Evolutionary conservation across 1,140 invertebrate genomes (phyloP).

Genomic region (Schlechtendalia chinensis): DNA sequence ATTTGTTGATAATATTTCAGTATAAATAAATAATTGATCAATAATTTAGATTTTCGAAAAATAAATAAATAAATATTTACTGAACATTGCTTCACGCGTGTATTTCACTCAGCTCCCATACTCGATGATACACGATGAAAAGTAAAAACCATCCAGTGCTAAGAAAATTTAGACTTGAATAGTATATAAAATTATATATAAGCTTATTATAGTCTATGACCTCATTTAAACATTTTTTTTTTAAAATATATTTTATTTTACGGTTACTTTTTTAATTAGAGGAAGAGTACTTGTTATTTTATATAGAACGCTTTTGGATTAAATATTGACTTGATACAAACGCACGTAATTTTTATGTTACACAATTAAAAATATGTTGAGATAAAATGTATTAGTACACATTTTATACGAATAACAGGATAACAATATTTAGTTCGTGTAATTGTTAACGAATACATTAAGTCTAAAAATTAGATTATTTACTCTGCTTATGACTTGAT

Average conservation of each 20-base stretch:
- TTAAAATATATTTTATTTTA: conserved; percentile 14
- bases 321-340: background rate
- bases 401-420: no score
- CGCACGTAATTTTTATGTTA: background rate
- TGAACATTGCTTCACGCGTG: background rate
- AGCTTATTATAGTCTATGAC: conserved; percentile 17
- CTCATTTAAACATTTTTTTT: conserved; percentile 10
- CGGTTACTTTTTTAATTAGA: background rate
- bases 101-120: background rate
- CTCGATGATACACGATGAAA: background rate
- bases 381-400: no score
- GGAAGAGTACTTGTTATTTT: conserved; percentile 3
- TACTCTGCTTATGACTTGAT: no score
- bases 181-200: background rate
- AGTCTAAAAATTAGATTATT: no score
- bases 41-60: background rate
- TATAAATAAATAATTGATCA: background rate
- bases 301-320: background rate
- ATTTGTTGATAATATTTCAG: background rate
- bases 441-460: no score
- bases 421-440: no score
- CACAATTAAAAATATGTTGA: no score
- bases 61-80: background rate
- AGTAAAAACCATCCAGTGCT: background rate
- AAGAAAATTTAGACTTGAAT: background rate